These are phyloP conservation scores for Caradrina kadenii DNA, from an alignment of 2,888 invertebrate genomes.

Conservation along the genomic window DNA sequence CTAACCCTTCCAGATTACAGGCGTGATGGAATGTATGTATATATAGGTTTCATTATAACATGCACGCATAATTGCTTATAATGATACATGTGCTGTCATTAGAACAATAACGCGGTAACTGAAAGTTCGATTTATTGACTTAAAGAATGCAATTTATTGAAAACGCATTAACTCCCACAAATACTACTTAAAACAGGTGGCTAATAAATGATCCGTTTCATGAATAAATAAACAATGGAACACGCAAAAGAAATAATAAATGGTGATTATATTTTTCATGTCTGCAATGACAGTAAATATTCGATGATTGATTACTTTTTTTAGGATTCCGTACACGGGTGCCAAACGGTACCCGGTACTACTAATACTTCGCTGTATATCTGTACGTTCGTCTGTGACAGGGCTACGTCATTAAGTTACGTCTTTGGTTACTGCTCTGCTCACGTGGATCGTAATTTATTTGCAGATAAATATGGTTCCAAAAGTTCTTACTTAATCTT, in stretches of 20 bases:
- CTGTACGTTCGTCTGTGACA: too few relatives aligned
- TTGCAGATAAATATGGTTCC: too few relatives aligned
- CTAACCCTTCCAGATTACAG: too few relatives aligned
- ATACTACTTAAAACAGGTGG: constrained; percentile 6
- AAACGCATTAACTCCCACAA: constrained; percentile 5
- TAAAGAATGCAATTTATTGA: constrained; percentile 7
- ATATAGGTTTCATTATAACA: too few relatives aligned
- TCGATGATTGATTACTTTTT: constrained; percentile 16
- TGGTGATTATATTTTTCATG: constrained; percentile 11
- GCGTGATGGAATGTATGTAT: too few relatives aligned
- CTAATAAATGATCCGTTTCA: constrained; percentile 24
- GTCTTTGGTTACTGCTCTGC: too few relatives aligned
- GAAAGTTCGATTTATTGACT: constrained; percentile 14
- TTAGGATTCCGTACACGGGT: not conserved
- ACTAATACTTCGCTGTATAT: too few relatives aligned
- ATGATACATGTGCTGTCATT: not conserved
- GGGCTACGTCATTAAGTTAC: too few relatives aligned
- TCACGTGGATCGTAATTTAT: too few relatives aligned
- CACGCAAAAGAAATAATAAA: constrained; percentile 24
- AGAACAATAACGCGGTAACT: not conserved
- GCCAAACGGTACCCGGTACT: too few relatives aligned
- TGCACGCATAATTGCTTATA: not conserved
- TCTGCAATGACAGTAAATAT: constrained; percentile 20
- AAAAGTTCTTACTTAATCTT: too few relatives aligned
- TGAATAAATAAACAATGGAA: constrained; percentile 27